phyloP scores from a whole-genome alignment of 2,113 vertebrate genomes.

The Pedetes capensis region DNA sequence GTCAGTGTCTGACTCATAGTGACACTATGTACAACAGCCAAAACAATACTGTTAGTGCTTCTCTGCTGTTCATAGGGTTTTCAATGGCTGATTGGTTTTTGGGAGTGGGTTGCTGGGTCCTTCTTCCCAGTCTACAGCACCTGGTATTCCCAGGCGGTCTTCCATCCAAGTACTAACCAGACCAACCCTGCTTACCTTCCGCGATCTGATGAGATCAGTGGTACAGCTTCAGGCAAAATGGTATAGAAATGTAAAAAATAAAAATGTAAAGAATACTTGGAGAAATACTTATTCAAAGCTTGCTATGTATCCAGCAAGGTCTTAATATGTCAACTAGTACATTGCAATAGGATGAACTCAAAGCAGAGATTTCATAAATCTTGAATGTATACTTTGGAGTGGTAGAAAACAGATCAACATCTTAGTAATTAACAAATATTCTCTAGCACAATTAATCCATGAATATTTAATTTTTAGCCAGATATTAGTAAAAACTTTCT shows the following conservation, averaged over 20 bases:
- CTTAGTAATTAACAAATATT: neutral
- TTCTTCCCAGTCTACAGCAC: too few relatives aligned
- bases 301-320: neutral
- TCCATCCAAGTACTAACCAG: too few relatives aligned
- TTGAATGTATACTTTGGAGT: neutral
- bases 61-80: too few relatives aligned
- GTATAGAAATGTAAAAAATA: neutral
- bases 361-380: neutral
- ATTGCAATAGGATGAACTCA: neutral
- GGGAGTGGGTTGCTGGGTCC: too few relatives aligned
- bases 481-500: neutral
- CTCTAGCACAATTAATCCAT: neutral
- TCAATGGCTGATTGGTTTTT: too few relatives aligned
- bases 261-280: neutral
- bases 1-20: too few relatives aligned
- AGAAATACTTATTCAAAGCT: neutral
- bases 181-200: too few relatives aligned
- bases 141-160: too few relatives aligned
- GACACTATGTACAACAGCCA: too few relatives aligned
- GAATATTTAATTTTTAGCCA: neutral
- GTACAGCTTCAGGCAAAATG: too few relatives aligned
- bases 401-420: neutral
- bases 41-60: too few relatives aligned
- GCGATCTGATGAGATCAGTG: too few relatives aligned
- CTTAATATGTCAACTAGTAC: neutral